Conservation (phyloP, 2,797 vertebrate genomes). For the Linurgus olivaceus region DNA sequence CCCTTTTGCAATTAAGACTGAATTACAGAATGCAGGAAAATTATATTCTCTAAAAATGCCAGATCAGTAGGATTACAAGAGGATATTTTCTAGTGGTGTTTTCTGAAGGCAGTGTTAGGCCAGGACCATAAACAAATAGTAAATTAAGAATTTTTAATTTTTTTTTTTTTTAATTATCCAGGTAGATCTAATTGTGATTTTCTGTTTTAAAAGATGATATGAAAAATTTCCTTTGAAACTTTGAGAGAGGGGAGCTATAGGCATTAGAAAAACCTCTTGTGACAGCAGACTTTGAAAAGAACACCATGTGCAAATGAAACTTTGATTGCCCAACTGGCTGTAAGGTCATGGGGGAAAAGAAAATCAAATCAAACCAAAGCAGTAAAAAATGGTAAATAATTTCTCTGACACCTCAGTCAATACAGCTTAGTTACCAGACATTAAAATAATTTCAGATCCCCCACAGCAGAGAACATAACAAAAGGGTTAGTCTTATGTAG, state of each 20-base stretch:
- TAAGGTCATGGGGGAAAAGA: neutral
- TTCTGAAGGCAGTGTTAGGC: neutral
- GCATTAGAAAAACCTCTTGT: neutral
- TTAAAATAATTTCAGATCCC: neutral
- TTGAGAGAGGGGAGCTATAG: rapidly evolving
- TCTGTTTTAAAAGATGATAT: neutral
- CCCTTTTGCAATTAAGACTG: neutral
- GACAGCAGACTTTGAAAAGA: neutral
- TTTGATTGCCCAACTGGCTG: neutral
- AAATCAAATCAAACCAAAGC: neutral
- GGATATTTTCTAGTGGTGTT: neutral
- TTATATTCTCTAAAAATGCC: neutral
- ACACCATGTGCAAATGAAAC: neutral
- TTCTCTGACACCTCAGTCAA: neutral
- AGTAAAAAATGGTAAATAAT: neutral
- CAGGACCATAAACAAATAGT: neutral
- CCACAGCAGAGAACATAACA: neutral
- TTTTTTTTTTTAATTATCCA: neutral
- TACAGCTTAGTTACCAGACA: neutral
- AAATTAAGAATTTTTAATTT: neutral
- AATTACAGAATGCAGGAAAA: neutral
- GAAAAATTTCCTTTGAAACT: neutral
- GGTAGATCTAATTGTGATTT: neutral
- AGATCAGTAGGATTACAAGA: neutral
- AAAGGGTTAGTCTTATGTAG: neutral